phyloP scores from a whole-genome alignment of 2,888 invertebrate species.

The Tenthredo mesomela region DNA sequence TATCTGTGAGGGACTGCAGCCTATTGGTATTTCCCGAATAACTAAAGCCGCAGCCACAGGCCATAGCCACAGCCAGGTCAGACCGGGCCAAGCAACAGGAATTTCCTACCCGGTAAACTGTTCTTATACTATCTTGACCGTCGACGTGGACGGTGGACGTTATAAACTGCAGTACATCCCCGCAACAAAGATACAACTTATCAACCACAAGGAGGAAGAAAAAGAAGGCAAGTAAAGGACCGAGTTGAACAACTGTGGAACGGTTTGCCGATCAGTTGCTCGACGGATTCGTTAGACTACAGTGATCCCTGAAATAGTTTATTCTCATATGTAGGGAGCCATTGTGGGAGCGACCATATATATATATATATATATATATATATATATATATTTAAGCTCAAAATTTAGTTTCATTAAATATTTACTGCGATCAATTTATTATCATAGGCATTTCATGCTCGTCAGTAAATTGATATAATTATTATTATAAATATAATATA shows the following conservation, averaged over 20 bases:
- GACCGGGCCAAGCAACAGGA: constrained; percentile 27
- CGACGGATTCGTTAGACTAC: not conserved
- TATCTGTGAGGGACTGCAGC: not conserved
- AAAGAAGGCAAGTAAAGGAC: not conserved
- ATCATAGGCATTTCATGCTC: not conserved
- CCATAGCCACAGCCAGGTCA: not conserved
- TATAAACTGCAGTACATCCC: not conserved
- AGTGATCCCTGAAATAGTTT: not conserved
- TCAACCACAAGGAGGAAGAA: not conserved
- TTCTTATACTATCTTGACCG: constrained; percentile 7
- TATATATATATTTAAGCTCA: not conserved
- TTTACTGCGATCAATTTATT: not conserved
- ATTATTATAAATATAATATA: not conserved
- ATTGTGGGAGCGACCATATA: not conserved
- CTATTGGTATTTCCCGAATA: constrained; percentile 48
- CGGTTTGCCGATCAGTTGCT: constrained; percentile 13
- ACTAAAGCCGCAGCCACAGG: constrained; percentile 29
- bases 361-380: no score
- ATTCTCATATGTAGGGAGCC: not conserved
- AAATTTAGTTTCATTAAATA: not conserved
- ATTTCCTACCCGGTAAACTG: constrained; percentile 39
- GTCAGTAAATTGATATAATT: not conserved
- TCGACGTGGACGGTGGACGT: not conserved
- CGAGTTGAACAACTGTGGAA: constrained; percentile 7
- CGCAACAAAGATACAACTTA: not conserved